Base-by-base conservation (phyloP, 2,888 invertebrate genomes). In the Antheraea assamensis region DNA sequence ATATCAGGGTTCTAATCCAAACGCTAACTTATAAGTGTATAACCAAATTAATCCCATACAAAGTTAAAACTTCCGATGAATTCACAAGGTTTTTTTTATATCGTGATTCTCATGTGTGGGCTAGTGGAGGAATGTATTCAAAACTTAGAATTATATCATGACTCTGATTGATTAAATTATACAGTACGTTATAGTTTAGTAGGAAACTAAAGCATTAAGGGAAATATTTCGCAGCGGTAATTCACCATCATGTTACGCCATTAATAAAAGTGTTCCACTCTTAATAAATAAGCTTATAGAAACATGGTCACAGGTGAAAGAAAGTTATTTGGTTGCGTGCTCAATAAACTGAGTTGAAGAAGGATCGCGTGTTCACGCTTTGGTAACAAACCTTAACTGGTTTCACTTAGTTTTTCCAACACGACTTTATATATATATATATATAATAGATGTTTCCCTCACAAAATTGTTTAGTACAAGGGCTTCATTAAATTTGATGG, bases 281-380 rank as follows among this genome's bases (percentile, higher is more conserved):
- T 30, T 30, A 64, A 7, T 64, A 64, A 64, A 64, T 64, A 64
- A 64, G 30, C 21, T 2, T 15, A 30, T 13, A 64, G 61, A 30
- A 64, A 64, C 27, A 30, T 64, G 30, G 27, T 30, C 27, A 64
- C 61, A 64, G 61, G 61, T 64, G 61, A 27, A 30, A 21, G 61
- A 30, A 64, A 64, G 61, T 64, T 64, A 64, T 64, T 64, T 1
- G 61, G 30, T 64, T 64, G 61, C 61, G 61, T 30, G 61, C 61
- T 64, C 61, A 64, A 64, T 64, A 64, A 64, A 64, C 27, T 2
- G 61, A 30, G 30, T 64, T 64, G 61, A 30, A 64, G 61, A 5
- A 19, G 30, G 61, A 27, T 64, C 61, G 61, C 61, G 61, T 64
- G 61, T 64, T 64, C 61, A 64, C 30, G 30, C 61, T 64, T 30